phyloP scores from a whole-genome alignment of 2,888 invertebrate genomes.

The Scaptomyza polygonia region DNA sequence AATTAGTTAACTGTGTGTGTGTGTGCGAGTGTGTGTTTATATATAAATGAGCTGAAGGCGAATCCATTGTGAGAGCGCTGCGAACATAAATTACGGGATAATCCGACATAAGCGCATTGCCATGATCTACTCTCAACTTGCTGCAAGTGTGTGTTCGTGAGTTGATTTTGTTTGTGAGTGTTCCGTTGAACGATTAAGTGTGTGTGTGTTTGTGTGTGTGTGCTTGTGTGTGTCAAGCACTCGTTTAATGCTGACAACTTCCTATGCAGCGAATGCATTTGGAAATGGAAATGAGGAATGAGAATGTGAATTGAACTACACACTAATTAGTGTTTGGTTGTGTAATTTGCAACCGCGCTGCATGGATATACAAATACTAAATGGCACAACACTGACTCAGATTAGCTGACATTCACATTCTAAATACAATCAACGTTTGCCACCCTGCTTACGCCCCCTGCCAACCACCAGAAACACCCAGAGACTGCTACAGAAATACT shows the following conservation, averaged over 20 bases:
- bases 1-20: constrained; percentile 60
- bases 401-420: constrained; percentile 68
- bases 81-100: constrained; percentile 82
- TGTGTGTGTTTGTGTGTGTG: constrained; percentile 14
- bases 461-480: neutral
- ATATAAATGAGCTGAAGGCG: constrained; percentile 49
- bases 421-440: constrained; percentile 8
- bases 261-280: constrained; percentile 43
- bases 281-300: constrained; percentile 18
- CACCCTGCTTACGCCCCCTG: neutral
- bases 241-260: constrained; percentile 74
- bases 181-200: constrained; percentile 1
- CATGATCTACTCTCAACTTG: constrained; percentile 69
- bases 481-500: constrained; percentile 9
- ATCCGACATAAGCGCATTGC: constrained; percentile 81
- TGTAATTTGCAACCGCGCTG: constrained; percentile 44
- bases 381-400: constrained; percentile 53
- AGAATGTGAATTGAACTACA: constrained; percentile 15
- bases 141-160: constrained; percentile 24
- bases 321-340: constrained; percentile 58
- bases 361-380: constrained; percentile 46
- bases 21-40: constrained; percentile 27
- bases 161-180: constrained; percentile 22
- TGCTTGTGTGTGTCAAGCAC: constrained; percentile 49
- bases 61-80: constrained; percentile 67